Base-by-base conservation (phyloP, 2,113 vertebrate species). In the Perca fluviatilis region DNA sequence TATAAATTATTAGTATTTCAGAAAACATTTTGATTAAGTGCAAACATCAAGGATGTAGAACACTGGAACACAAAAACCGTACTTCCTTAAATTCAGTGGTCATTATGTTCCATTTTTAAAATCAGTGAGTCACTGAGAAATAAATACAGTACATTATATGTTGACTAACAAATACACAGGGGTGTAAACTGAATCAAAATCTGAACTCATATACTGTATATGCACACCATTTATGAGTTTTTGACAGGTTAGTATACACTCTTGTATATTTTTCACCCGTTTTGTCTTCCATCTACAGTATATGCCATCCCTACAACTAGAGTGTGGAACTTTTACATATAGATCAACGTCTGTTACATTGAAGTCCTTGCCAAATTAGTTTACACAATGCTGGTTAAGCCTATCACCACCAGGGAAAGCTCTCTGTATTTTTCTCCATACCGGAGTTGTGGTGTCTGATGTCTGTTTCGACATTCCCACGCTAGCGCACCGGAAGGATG, bases 1-100 rank as follows among this genome's bases (percentile, higher is more conserved):
- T 46, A 43, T 71, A 15, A 68, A 81, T 75, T 53, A 78, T 82
- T 25, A 33, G 15, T 21, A 21, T 68, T 72, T 77, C 67, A 73
- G 33, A 49, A 68, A 71, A 66, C 56, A 11, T 60, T 56, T 81
- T 71, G 21, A 85, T 68, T 16, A 60, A 54, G 43, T 80, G 71
- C 15, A 74, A 47, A 67, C 12, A 54, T 80, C 51, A 77, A 80
- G 54, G 43, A 23, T 57, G 49, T 33, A 46, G 46, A 77, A 74
- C n/a, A 69, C 51, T 18, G 21, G 11, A 50, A 64, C 18, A 73
- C 27, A 67, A 72, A 79, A 65, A 46, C 62, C 3, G 27, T 51
- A 13, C 18, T 74, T 16, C 23, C 40, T 30, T 7, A 18, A 46
- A 65, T 71, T 56, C 27, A 40, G 47, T 33, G 27, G 23, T 61